Percentiles rank a stretch among this genome's conserved stretches.
Evolutionary conservation across 2,797 vertebrate species (phyloP).

Genomic region (Pterois miles): DNA sequence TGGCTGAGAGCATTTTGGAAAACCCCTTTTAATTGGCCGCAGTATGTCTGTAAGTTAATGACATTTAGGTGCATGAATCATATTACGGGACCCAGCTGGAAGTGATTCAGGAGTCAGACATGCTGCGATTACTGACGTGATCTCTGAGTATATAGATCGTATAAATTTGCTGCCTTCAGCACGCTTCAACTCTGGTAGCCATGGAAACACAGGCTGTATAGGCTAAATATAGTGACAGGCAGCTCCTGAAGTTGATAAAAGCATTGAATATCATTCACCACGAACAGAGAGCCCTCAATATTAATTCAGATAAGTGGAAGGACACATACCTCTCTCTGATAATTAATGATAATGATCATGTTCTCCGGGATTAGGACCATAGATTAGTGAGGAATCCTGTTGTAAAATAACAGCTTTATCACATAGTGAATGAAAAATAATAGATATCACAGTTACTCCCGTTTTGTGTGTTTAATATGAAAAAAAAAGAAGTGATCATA

Average conservation of each 20-base stretch:
- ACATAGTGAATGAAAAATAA: constrained; percentile 24
- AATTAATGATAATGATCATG: constrained; percentile 42
- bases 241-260: constrained; percentile 73
- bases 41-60: constrained; percentile 9
- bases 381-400: constrained; percentile 47
- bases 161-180: constrained; percentile 54
- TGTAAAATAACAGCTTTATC: constrained; percentile 45
- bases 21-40: constrained; percentile 13
- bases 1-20: constrained; percentile 20
- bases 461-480: background rate
- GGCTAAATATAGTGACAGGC: constrained; percentile 72
- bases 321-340: constrained; percentile 6
- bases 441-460: background rate
- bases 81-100: constrained; percentile 19
- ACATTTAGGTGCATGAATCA: background rate
- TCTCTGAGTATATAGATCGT: constrained; percentile 48
- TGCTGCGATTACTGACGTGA: constrained; percentile 27
- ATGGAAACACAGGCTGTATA: constrained; percentile 77
- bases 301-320: constrained; percentile 41
- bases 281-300: constrained; percentile 38
- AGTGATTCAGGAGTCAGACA: constrained; percentile 16
- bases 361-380: constrained; percentile 34
- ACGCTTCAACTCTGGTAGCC: constrained; percentile 62
- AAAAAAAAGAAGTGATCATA: background rate
- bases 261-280: constrained; percentile 43